These are phyloP conservation scores for Disparrhopalites patrizii DNA, from an alignment of 2,888 invertebrate genomes.

Conservation along the genomic window DNA sequence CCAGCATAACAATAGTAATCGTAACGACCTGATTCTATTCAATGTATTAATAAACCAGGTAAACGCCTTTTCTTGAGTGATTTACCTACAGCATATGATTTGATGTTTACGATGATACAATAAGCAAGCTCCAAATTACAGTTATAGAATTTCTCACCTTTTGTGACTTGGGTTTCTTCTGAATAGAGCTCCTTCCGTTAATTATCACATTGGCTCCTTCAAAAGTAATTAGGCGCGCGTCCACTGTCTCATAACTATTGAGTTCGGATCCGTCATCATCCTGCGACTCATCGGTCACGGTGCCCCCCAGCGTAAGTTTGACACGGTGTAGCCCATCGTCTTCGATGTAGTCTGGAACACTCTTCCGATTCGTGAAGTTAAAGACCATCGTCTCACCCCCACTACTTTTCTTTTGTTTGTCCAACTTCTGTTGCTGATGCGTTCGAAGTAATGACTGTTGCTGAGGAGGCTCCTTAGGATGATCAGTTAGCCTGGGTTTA, in stretches of 20 bases:
- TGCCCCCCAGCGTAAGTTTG: constrained; percentile 30
- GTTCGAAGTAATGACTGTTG: constrained; percentile 31
- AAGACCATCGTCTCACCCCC: constrained; percentile 64
- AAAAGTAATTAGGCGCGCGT: constrained; percentile 61
- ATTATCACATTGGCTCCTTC: constrained; percentile 85
- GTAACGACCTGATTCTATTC: too few relatives aligned
- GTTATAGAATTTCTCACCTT: constrained; percentile 59
- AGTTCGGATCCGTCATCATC: constrained; percentile 34
- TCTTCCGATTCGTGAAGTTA: constrained; percentile 78
- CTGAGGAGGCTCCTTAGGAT: background rate
- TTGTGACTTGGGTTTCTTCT: constrained; percentile 59
- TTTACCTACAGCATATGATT: too few relatives aligned
- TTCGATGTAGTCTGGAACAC: constrained; percentile 83
- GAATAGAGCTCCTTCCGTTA: constrained; percentile 81
- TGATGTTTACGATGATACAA: too few relatives aligned
- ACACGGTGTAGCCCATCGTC: constrained; percentile 66
- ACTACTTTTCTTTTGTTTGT: constrained; percentile 42
- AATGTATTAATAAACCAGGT: too few relatives aligned
- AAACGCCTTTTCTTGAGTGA: too few relatives aligned
- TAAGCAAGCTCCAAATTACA: too few relatives aligned
- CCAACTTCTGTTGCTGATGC: constrained; percentile 47
- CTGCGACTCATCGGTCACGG: constrained; percentile 42
- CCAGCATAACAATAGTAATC: too few relatives aligned
- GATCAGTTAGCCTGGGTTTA: background rate
- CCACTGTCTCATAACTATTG: constrained; percentile 34